phyloP scores from a whole-genome alignment of 2,888 invertebrate species.

The Drymonia ruficornis region DNA sequence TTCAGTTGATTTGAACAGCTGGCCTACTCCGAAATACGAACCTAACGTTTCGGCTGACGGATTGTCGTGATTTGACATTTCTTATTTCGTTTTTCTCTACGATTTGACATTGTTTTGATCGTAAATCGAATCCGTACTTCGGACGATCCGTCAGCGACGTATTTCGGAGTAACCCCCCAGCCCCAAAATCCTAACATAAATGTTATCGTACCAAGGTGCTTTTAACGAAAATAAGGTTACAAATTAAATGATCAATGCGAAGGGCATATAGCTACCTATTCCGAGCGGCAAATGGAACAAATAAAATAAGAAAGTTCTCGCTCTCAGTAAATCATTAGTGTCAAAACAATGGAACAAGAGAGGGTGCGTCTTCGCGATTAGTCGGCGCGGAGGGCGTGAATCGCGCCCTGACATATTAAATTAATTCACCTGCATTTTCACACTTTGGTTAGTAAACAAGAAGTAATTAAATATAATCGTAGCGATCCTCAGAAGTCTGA shows the following conservation, averaged over 20 bases:
- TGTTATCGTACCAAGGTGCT: background rate
- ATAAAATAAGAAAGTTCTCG: constrained; percentile 34
- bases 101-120: too few species aligned
- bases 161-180: too few species aligned
- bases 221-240: background rate
- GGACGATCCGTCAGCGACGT: too few species aligned
- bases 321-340: constrained; percentile 40
- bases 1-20: too few species aligned
- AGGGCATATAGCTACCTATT: background rate
- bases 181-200: too few species aligned
- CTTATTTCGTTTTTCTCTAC: too few species aligned
- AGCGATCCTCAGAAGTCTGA: too few species aligned
- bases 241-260: constrained; percentile 8
- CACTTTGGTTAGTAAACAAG: constrained; percentile 34
- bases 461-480: background rate
- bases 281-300: constrained; percentile 7
- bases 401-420: constrained; percentile 44
- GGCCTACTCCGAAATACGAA: too few species aligned
- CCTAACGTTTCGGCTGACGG: too few species aligned
- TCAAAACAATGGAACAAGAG: constrained; percentile 41
- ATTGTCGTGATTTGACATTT: too few species aligned
- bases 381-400: constrained; percentile 15
- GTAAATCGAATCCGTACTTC: too few species aligned
- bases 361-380: constrained; percentile 42
- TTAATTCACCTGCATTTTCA: constrained; percentile 49